A percentile compares a stretch with the other conserved stretches of the same genome.
Conservation (phyloP, 2,888 invertebrate species). For the Corythucha ciliata region DNA sequence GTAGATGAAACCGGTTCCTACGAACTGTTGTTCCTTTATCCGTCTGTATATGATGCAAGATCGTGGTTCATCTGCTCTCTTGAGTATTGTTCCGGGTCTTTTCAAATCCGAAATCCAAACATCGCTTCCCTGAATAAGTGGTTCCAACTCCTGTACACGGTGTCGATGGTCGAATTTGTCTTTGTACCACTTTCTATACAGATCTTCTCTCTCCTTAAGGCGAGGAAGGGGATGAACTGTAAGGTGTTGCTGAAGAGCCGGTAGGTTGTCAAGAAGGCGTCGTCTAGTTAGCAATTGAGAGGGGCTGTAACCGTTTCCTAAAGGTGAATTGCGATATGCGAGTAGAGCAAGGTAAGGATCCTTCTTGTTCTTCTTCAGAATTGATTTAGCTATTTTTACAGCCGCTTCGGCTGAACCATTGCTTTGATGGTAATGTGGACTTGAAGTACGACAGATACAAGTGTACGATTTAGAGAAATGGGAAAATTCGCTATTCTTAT, state of each 20-base stretch:
- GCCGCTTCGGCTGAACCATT: slow-evolving; percentile 16
- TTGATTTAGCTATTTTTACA: slow-evolving; percentile 11
- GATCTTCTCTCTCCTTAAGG: not conserved
- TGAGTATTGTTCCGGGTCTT: slow-evolving; percentile 3
- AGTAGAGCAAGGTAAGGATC: slow-evolving; percentile 8
- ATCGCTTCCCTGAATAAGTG: not conserved
- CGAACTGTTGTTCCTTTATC: no score
- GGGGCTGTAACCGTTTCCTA: slow-evolving; percentile 8
- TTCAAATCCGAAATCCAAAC: slow-evolving; percentile 7
- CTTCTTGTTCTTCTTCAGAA: slow-evolving; percentile 12
- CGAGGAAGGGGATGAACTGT: no score
- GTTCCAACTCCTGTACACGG: not conserved
- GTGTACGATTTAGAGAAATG: slow-evolving; percentile 4
- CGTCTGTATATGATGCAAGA: no score
- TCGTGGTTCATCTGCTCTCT: not conserved
- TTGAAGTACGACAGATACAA: not conserved
- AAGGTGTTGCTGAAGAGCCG: no score
- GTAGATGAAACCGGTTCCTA: no score
- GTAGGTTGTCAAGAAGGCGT: slow-evolving; percentile 5
- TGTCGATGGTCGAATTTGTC: slow-evolving; percentile 2
- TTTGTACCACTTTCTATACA: slow-evolving; percentile 8
- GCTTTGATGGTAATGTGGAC: slow-evolving; percentile 12
- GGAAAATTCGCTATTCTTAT: slow-evolving; percentile 3
- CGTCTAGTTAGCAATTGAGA: slow-evolving; percentile 8
- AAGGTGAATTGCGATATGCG: slow-evolving; percentile 3